Evolutionary conservation across 2,113 vertebrate genomes (phyloP).

Genomic region (Menura novaehollandiae): DNA sequence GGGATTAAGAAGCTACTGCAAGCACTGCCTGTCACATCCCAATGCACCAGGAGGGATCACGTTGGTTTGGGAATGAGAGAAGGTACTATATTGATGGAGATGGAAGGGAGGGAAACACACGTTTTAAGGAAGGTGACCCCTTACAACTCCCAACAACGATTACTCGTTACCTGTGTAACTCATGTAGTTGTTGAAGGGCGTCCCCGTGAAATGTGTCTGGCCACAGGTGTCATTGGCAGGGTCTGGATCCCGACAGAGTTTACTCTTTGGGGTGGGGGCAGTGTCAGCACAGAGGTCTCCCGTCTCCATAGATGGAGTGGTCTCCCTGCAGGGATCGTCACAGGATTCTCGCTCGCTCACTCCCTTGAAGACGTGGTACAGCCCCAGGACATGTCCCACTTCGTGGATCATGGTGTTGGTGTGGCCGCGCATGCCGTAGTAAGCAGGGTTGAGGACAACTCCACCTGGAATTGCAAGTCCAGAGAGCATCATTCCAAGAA

Average conservation of each 20-base stretch:
- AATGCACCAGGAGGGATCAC: fast-evolving
- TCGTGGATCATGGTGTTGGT: constrained; percentile 97
- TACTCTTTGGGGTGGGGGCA: constrained; percentile 89
- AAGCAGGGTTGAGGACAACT: constrained; percentile 91
- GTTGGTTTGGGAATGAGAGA: neutral
- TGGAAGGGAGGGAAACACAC: neutral
- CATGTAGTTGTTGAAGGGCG: constrained; percentile 97
- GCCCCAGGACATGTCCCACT: constrained; percentile 91
- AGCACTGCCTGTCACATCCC: neutral
- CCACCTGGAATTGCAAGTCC: constrained; percentile 79
- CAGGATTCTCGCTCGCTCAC: constrained; percentile 95
- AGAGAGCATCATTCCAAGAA: neutral
- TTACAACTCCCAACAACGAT: fast-evolving
- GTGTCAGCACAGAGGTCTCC: constrained; percentile 97
- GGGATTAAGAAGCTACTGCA: neutral
- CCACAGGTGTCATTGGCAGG: constrained; percentile 87
- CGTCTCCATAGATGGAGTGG: constrained; percentile 88
- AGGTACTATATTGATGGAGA: neutral
- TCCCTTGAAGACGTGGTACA: constrained; percentile 97
- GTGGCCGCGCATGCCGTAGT: constrained; percentile 87
- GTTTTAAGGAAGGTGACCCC: neutral
- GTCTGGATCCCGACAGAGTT: constrained; percentile 88
- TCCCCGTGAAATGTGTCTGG: constrained; percentile 78
- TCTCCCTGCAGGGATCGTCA: constrained; percentile 94
- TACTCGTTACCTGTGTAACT: constrained; percentile 87